Base-by-base conservation (phyloP, 1,140 invertebrate species). In the Dryas iulia region DNA sequence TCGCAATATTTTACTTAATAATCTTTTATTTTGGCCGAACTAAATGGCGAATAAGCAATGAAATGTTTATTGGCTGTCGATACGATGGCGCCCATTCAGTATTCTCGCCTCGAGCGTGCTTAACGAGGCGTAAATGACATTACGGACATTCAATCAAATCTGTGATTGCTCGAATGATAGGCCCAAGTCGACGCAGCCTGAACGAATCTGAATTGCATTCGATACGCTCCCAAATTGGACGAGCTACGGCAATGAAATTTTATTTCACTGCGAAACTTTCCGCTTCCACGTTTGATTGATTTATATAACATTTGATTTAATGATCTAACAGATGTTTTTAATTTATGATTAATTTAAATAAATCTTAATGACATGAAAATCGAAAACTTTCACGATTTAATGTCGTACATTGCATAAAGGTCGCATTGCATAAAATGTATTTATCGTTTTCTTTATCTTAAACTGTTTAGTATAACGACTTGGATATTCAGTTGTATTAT, bases 101-200 rank as follows among this genome's bases (percentile, higher is more conserved):
- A 39, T 74, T 77, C 78, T 72, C 79, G 77, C 79, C 76, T 70
- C 69, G 61, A 83, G 74, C 79, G 79, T 81, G 77, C 75, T 78
- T 87, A 87, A 84, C 84, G 83, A 86, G 77, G 77, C 71, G 72
- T 84, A 81, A 88, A 84, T 81, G 86, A 81, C 76, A 81, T 81
- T 73, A 79, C 80, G 66, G 74, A 79, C 79, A 77, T 86, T 86
- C 83, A 86, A 86, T 86, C 82, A 83, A 82, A 83, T 61, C 67
- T 71, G 54, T 79, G 76, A 86, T 82, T 79, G 77, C 70, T 77
- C 73, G 69, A 76, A 69, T 78, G 71, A 84, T 74, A 71, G 73
- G 56, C 71, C 47, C 69, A 63, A 68, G 70, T 71, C 64, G 69
- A 71, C 56, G 73, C 69, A 66, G 58, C 71, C 68, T 25, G 59